A percentile compares a stretch with the other conserved stretches of the same genome.
phyloP scores from a whole-genome alignment of 1,140 invertebrate species.

The Aphelenchoides besseyi region DNA sequence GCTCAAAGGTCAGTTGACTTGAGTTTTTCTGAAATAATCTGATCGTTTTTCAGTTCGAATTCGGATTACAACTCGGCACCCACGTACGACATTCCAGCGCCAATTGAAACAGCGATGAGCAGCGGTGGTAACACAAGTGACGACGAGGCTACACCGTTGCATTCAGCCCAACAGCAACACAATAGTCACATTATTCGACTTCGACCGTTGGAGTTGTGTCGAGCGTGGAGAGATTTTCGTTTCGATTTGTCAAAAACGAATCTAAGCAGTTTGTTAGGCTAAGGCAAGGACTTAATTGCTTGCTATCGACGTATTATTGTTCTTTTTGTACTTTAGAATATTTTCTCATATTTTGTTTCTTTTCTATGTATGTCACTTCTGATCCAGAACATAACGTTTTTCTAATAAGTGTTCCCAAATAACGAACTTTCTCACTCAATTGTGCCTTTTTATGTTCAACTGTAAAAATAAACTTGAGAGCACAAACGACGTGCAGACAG shows the following conservation, averaged over 20 bases:
- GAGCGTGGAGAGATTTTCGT: not conserved
- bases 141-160: not conserved
- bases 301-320: too few species aligned
- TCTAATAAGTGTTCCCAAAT: too few species aligned
- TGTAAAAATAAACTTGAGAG: too few species aligned
- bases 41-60: not conserved
- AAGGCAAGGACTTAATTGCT: too few species aligned
- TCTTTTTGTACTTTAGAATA: too few species aligned
- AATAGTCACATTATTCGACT: not conserved
- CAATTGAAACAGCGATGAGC: not conserved
- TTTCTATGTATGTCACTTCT: too few species aligned
- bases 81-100: not conserved
- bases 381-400: too few species aligned
- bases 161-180: not conserved
- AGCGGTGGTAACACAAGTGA: not conserved
- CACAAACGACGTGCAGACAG: too few species aligned
- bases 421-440: too few species aligned
- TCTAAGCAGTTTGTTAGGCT: not conserved
- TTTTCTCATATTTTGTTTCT: too few species aligned
- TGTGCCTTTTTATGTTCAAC: too few species aligned
- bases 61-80: not conserved
- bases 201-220: not conserved
- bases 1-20: not conserved
- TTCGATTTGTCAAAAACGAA: not conserved
- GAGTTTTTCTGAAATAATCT: not conserved